A percentile compares a stretch with the other conserved stretches of the same genome.
phyloP scores from a whole-genome alignment of 2,888 invertebrate genomes.

The Chromoteleia sp. region DNA sequence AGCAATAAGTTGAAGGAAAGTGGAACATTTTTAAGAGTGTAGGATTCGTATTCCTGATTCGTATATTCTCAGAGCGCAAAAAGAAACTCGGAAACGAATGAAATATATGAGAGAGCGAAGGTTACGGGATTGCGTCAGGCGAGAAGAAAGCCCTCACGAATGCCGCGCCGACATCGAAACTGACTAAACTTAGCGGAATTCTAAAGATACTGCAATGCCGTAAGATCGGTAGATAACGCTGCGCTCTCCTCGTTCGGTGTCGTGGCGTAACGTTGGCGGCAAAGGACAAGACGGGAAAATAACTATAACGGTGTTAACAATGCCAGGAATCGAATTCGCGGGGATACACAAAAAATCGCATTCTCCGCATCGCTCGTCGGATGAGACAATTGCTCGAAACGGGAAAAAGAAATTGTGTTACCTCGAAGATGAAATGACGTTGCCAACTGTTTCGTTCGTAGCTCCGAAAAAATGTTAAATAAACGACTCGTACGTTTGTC shows the following conservation, averaged over 20 bases:
- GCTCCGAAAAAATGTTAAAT: too few relatives aligned
- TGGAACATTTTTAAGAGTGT: too few relatives aligned
- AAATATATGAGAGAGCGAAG: constrained; percentile 55
- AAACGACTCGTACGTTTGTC: too few relatives aligned
- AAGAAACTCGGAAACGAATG: constrained; percentile 41
- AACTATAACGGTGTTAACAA: constrained; percentile 17
- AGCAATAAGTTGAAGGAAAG: too few relatives aligned
- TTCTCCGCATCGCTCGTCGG: not conserved
- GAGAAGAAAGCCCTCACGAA: constrained; percentile 43
- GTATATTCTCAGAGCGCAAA: constrained; percentile 3
- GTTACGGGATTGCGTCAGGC: constrained; percentile 52
- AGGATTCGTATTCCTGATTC: constrained; percentile 7
- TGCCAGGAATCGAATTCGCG: constrained; percentile 1
- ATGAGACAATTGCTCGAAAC: constrained; percentile 2
- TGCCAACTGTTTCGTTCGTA: too few relatives aligned
- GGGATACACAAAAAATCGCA: constrained; percentile 8
- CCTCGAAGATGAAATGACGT: too few relatives aligned
- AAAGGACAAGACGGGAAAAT: constrained; percentile 17
- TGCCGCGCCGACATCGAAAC: constrained; percentile 31
- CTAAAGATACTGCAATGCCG: constrained; percentile 63
- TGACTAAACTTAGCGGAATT: constrained; percentile 61
- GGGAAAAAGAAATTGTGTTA: not conserved
- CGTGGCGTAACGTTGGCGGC: constrained; percentile 20
- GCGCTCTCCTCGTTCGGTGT: constrained; percentile 20
- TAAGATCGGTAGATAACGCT: constrained; percentile 45